A percentile compares a stretch with the other conserved stretches of the same genome.
Evolutionary conservation across 2,113 vertebrate species (phyloP).

Genomic region (Tyrannus savana): DNA sequence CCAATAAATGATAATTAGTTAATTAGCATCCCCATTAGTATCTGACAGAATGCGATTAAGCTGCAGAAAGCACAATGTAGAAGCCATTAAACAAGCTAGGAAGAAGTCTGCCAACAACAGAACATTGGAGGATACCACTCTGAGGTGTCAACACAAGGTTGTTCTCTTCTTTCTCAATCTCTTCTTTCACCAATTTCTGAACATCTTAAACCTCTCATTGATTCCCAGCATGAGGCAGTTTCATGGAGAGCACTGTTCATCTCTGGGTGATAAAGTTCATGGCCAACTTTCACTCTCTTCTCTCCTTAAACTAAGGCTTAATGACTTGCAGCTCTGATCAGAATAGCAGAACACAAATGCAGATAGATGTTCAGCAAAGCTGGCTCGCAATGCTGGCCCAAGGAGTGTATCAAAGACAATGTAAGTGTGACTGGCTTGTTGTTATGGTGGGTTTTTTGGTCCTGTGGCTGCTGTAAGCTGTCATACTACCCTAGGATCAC

Average conservation of each 20-base stretch:
- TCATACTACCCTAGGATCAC: neutral
- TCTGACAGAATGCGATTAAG: slow-evolving; percentile 3
- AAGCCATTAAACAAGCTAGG: neutral
- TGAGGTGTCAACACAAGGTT: neutral
- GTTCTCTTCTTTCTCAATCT: neutral
- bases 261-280: neutral
- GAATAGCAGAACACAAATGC: neutral
- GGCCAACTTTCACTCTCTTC: neutral
- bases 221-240: neutral
- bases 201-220: neutral
- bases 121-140: neutral
- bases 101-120: neutral
- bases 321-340: neutral
- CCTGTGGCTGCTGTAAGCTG: neutral
- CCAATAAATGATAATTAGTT: neutral
- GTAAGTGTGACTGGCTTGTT: neutral
- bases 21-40: neutral
- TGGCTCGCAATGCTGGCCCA: neutral
- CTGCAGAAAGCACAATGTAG: neutral
- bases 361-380: neutral
- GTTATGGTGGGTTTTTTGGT: neutral
- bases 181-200: neutral
- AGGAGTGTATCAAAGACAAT: neutral
- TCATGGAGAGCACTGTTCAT: neutral
- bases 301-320: neutral